Base-by-base conservation (phyloP, 2,888 invertebrate species). In the Chelonus formosanus region DNA sequence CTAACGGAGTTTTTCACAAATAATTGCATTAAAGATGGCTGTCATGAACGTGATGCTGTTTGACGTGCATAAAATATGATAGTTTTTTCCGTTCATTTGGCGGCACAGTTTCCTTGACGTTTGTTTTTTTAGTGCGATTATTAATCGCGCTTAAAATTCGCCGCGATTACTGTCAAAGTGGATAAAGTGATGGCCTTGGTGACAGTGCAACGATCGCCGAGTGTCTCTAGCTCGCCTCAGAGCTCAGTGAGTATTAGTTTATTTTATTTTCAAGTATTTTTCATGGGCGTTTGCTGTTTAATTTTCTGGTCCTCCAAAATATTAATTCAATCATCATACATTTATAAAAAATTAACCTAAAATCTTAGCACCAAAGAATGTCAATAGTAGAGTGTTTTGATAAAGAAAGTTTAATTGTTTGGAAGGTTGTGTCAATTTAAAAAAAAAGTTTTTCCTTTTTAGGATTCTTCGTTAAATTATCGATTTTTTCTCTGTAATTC, bases 161-260 rank as follows among this genome's bases (percentile, higher is more conserved):
- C 43, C 36, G 47, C 43, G 65, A 76, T 78, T 77, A 76, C 73
- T 73, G 74, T 71, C 70, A 73, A 73, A 70, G 71, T 75, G 71
- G 73, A 74, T 74, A 73, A 74, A 58, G 57, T 73, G 76, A 90
- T 91, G 91, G 90, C 91, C 83, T 86, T 91, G 84, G 90, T 91
- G 84, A 91, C 90, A 78, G 89, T 91, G 81, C 90, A 90, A 83
- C 87, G 91, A 81, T 90, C 90, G 76, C 90, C 90, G 76, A 90
- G 90, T 86, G 88, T 89, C 78, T 88, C 88, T 84, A 90, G 88
- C 85, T 88, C 88, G 74, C 90, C 90, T 70, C 88, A 86, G 77
- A 87, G 86, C 80, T 86, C 87, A 80, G 88, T 88, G 80, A 87
- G 88, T 87, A 74, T 72, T 69, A 58, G 55, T 52, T 55, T 43